Evolutionary conservation across 2,113 vertebrate species (phyloP).

Genomic region (Alaudala cheleensis): DNA sequence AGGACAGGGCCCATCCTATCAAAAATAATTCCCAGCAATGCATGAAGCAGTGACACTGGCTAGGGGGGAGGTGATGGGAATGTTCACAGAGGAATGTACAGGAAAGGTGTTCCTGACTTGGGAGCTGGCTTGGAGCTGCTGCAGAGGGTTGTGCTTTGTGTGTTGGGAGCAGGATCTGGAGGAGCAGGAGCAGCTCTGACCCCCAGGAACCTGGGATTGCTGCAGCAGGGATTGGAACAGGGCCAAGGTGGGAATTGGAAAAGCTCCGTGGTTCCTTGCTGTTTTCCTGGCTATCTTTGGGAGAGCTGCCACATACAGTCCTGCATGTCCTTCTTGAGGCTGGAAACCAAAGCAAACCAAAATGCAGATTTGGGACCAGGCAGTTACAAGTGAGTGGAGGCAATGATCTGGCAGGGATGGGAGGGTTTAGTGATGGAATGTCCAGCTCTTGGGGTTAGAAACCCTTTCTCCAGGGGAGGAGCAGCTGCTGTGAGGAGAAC

Average conservation of each 20-base stretch:
- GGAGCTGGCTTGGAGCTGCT: neutral
- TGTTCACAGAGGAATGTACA: neutral
- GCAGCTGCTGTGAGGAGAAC: neutral
- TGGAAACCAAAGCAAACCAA: neutral
- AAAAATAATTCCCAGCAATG: neutral
- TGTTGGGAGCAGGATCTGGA: neutral
- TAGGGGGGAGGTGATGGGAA: neutral
- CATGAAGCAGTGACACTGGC: slow-evolving; percentile 30
- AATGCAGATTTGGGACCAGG: slow-evolving; percentile 15
- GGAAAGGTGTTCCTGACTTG: slow-evolving; percentile 3
- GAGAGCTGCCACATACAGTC: slow-evolving; percentile 42
- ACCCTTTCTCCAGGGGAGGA: neutral
- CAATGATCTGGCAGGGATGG: neutral
- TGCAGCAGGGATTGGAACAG: neutral
- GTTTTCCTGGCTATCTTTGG: slow-evolving; percentile 42
- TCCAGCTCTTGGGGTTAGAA: neutral
- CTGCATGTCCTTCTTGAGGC: neutral
- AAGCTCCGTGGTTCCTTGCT: slow-evolving; percentile 45
- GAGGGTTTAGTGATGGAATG: neutral
- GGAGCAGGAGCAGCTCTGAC: neutral
- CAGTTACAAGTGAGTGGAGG: neutral
- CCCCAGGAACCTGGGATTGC: neutral
- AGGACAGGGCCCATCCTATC: slow-evolving; percentile 53
- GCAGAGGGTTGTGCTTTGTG: neutral
- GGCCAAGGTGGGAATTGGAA: neutral